A percentile compares a stretch with the other conserved stretches of the same genome.
These are phyloP conservation scores for Podabrus alpinus DNA, from an alignment of 2,888 invertebrate species.

Conservation along the genomic window DNA sequence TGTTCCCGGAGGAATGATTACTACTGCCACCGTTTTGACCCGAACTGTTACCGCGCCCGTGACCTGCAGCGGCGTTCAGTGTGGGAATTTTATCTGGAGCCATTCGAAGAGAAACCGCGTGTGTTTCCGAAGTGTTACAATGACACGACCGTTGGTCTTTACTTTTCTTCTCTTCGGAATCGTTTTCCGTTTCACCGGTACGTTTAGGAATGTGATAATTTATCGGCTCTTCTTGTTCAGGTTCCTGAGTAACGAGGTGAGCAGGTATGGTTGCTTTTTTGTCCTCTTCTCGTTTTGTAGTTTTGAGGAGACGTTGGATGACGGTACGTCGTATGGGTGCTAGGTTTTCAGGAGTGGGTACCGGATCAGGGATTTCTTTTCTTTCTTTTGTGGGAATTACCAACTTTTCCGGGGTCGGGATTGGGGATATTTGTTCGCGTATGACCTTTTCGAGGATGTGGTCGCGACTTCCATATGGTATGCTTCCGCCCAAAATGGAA, in stretches of 20 bases:
- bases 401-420: slow-evolving; percentile 64
- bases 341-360: slow-evolving; percentile 46
- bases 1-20: slow-evolving; percentile 43
- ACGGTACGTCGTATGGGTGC: slow-evolving; percentile 73
- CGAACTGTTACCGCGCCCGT: slow-evolving; percentile 68
- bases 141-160: slow-evolving; percentile 72
- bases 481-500: slow-evolving; percentile 79
- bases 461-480: slow-evolving; percentile 79
- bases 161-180: slow-evolving; percentile 69
- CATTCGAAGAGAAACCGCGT: slow-evolving; percentile 62
- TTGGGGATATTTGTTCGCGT: slow-evolving; percentile 75
- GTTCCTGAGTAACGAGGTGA: slow-evolving; percentile 56
- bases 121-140: slow-evolving; percentile 68
- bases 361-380: slow-evolving; percentile 61
- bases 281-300: slow-evolving; percentile 48
- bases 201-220: slow-evolving; percentile 87
- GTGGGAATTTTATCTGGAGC: slow-evolving; percentile 65
- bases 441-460: slow-evolving; percentile 82
- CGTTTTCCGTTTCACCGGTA: slow-evolving; percentile 69
- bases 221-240: slow-evolving; percentile 84
- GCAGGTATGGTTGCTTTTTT: slow-evolving; percentile 42
- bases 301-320: slow-evolving; percentile 76
- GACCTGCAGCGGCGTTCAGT: slow-evolving; percentile 77
- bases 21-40: slow-evolving; percentile 56
- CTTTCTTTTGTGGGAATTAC: slow-evolving; percentile 64